A percentile compares a stretch with the other conserved stretches of the same genome.
phyloP scores from a whole-genome alignment of 2,797 vertebrate genomes.

The Sebastes cheni region DNA sequence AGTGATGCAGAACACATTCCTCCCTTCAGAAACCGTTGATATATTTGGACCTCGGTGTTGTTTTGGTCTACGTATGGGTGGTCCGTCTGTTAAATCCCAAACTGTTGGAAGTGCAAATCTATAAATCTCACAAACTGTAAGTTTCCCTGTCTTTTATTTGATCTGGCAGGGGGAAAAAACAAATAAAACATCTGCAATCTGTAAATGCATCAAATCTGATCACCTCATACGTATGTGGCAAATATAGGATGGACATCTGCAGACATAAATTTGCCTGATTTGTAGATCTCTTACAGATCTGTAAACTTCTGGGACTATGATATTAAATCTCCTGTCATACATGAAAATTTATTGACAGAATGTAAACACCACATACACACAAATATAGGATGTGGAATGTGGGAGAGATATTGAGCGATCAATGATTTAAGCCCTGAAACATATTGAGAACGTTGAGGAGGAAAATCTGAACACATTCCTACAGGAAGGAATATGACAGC shows the following conservation, averaged over 20 bases:
- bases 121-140: constrained; percentile 9
- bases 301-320: neutral
- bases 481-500: neutral
- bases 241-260: neutral
- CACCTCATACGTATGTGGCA: neutral
- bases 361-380: neutral
- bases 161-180: neutral
- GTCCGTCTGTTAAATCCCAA: constrained; percentile 6
- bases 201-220: neutral
- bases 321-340: neutral
- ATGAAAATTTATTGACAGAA: neutral
- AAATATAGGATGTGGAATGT: neutral
- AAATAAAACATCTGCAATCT: neutral
- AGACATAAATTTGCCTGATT: neutral
- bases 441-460: neutral
- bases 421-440: neutral
- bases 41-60: neutral
- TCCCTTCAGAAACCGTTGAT: neutral
- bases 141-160: neutral
- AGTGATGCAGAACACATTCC: neutral
- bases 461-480: neutral
- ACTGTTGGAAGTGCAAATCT: neutral
- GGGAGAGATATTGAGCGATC: neutral
- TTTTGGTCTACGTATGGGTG: constrained; percentile 9
- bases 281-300: neutral